A percentile compares a stretch with the other conserved stretches of the same genome.
Evolutionary conservation across 2,797 vertebrate species (phyloP).

Genomic region (Sebastes oblongus): DNA sequence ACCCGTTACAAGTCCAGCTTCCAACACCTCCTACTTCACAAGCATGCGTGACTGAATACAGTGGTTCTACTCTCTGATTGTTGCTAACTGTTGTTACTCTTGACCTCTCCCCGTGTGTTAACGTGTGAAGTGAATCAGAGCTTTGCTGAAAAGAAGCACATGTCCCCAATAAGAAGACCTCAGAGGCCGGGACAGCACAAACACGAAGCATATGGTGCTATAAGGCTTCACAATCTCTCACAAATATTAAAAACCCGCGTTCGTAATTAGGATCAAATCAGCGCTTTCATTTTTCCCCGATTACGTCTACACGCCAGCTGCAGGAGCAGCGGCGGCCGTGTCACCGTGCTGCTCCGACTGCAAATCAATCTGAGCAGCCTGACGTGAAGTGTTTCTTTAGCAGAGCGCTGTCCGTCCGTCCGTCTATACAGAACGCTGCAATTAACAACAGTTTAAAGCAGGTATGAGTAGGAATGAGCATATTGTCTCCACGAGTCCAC

Average conservation of each 20-base stretch:
- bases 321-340: background rate
- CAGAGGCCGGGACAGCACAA: background rate
- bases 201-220: slow-evolving; percentile 3
- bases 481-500: background rate
- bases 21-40: background rate
- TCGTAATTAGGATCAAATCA: slow-evolving; percentile 25
- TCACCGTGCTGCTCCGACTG: slow-evolving; percentile 17
- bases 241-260: slow-evolving; percentile 10
- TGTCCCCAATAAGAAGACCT: background rate
- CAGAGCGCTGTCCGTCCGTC: background rate
- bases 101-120: background rate
- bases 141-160: background rate
- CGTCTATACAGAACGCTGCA: background rate
- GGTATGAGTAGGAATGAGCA: slow-evolving; percentile 10
- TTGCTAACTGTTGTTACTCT: background rate
- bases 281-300: background rate
- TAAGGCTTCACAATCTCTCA: background rate
- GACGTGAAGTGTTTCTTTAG: background rate
- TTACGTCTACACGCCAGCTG: background rate
- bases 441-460: slow-evolving; percentile 37
- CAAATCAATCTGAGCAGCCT: slow-evolving; percentile 28
- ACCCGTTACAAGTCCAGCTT: background rate
- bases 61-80: no score
- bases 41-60: background rate
- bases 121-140: background rate